A percentile compares a stretch with the other conserved stretches of the same genome.
These are phyloP conservation scores for Phoxinus dragarum DNA, from an alignment of 2,797 vertebrate species.

Conservation along the genomic window DNA sequence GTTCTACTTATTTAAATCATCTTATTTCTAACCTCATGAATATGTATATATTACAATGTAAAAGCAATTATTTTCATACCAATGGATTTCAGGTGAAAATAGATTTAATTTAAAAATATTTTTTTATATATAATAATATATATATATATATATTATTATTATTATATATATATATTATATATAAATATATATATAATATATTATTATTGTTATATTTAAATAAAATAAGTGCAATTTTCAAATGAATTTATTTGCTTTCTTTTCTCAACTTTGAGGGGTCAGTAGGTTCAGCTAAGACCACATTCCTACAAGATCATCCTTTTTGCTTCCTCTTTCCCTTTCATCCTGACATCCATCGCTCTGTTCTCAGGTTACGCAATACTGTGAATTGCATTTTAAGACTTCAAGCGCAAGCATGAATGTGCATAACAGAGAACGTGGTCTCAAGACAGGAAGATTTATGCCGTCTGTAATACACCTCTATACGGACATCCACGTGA, in stretches of 20 bases:
- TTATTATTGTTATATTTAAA: background rate
- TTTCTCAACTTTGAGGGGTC: constrained; percentile 14
- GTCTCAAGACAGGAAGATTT: constrained; percentile 46
- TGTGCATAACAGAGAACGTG: constrained; percentile 37
- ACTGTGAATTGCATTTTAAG: constrained; percentile 52
- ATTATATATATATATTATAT: too few species aligned
- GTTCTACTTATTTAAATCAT: background rate
- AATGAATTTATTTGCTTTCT: background rate
- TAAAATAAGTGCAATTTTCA: background rate
- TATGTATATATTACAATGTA: background rate
- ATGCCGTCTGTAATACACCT: constrained; percentile 35
- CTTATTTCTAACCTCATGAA: background rate
- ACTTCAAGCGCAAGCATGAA: constrained; percentile 41
- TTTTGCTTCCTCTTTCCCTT: constrained; percentile 34
- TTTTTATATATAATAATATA: too few species aligned
- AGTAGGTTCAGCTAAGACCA: constrained; percentile 31
- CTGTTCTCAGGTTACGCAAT: constrained; percentile 49
- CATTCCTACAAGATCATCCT: constrained; percentile 51
- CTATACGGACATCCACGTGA: constrained; percentile 46
- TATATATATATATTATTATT: too few species aligned
- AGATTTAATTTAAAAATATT: background rate
- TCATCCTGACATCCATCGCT: constrained; percentile 38
- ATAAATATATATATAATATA: too few species aligned
- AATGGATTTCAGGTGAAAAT: background rate
- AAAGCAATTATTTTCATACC: background rate